A percentile compares a stretch with the other conserved stretches of the same genome.
Evolutionary conservation across 2,113 vertebrate species (phyloP).

Genomic region (Leiothrix lutea): DNA sequence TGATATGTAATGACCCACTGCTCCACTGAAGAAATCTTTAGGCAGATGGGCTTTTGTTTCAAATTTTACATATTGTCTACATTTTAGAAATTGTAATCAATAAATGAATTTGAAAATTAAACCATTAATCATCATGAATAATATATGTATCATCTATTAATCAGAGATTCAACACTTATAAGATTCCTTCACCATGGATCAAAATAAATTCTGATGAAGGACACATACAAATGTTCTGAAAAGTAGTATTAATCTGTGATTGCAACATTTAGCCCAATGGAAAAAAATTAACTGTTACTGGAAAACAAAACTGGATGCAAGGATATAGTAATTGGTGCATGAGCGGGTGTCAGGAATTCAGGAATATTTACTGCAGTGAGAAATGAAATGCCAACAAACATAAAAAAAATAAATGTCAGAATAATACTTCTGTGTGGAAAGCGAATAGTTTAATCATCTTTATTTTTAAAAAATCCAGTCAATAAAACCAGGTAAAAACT

Average conservation of each 20-base stretch:
- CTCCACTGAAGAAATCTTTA: background rate
- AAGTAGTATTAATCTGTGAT: background rate
- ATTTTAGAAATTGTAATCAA: background rate
- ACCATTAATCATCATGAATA: background rate
- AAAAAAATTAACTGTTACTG: background rate
- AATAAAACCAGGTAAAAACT: background rate
- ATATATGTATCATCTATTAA: background rate
- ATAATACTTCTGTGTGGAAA: background rate
- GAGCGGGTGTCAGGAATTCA: background rate
- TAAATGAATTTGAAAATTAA: background rate
- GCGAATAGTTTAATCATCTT: background rate
- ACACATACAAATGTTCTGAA: background rate
- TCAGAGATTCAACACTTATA: background rate
- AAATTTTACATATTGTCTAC: background rate
- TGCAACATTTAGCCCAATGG: background rate
- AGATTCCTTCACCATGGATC: background rate
- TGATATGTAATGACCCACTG: background rate
- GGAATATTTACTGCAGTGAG: background rate
- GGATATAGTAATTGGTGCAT: background rate
- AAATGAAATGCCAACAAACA: background rate
- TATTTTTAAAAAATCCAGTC: background rate
- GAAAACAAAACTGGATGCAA: background rate
- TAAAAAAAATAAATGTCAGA: background rate
- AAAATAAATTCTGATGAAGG: background rate
- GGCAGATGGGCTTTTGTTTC: background rate